A percentile compares a stretch with the other conserved stretches of the same genome.
Evolutionary conservation across 2,888 invertebrate species (phyloP).

Genomic region (Tetragonula carbonaria): DNA sequence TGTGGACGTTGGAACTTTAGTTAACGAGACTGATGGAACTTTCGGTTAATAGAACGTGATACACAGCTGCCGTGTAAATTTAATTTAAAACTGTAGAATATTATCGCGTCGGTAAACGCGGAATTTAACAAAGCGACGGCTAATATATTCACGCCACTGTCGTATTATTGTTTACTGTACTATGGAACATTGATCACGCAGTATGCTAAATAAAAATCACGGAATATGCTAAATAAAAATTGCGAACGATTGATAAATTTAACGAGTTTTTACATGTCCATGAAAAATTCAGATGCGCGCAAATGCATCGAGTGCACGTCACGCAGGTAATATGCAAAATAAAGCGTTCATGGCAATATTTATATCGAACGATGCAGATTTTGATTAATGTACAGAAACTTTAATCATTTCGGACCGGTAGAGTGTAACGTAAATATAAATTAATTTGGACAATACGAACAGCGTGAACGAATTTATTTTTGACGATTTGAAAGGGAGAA

Average conservation of each 20-base stretch:
- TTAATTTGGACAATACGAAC: not conserved
- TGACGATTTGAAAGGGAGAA: slow-evolving; percentile 2
- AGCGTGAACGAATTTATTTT: slow-evolving; percentile 28
- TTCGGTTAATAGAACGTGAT: not conserved
- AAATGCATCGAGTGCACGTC: not conserved
- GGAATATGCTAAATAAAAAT: too few relatives aligned
- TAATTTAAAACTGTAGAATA: not conserved
- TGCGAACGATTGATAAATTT: rapidly evolving
- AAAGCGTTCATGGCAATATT: not conserved
- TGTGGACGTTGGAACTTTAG: not conserved
- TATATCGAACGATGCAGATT: not conserved
- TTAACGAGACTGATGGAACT: too few relatives aligned
- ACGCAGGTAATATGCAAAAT: not conserved
- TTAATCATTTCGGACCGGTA: too few relatives aligned
- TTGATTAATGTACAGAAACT: too few relatives aligned
- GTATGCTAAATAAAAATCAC: too few relatives aligned
- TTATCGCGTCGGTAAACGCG: not conserved
- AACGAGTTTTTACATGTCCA: not conserved
- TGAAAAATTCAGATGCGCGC: not conserved
- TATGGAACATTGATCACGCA: too few relatives aligned
- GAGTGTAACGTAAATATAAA: not conserved
- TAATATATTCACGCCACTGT: too few relatives aligned
- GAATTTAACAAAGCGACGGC: not conserved
- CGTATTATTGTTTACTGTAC: too few relatives aligned
- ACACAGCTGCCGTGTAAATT: not conserved